These are phyloP conservation scores for Drosophila kepulauana DNA, from an alignment of 1,140 invertebrate species.

Conservation along the genomic window DNA sequence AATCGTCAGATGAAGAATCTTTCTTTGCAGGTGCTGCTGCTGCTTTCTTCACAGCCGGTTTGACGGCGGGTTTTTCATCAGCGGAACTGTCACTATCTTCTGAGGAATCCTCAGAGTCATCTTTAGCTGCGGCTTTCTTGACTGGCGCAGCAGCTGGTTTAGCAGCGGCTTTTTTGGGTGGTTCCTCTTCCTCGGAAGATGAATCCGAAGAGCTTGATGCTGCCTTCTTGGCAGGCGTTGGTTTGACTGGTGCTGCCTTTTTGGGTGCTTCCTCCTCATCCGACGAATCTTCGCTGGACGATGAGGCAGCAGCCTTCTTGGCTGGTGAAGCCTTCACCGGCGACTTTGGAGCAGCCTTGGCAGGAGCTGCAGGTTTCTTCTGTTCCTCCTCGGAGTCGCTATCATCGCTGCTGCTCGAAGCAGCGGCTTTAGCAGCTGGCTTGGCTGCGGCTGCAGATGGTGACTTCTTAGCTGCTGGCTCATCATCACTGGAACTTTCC, in stretches of 20 bases:
- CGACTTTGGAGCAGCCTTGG: slow-evolving; percentile 35
- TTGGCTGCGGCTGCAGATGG: slow-evolving; percentile 2
- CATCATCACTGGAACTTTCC: slow-evolving; percentile 73
- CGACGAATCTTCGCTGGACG: slow-evolving; percentile 63
- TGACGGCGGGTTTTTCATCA: slow-evolving; percentile 56
- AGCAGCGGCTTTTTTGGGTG: slow-evolving; percentile 41
- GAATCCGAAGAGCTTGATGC: slow-evolving; percentile 54
- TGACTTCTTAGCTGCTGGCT: slow-evolving; percentile 49
- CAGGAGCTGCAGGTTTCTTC: slow-evolving; percentile 25
- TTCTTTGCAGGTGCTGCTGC: slow-evolving; percentile 41
- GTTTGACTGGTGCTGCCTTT: slow-evolving; percentile 50
- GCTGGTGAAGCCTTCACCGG: slow-evolving; percentile 20
- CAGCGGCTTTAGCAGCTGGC: slow-evolving; percentile 32
- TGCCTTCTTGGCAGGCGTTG: slow-evolving; percentile 51
- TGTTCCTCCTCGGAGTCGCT: slow-evolving; percentile 63
- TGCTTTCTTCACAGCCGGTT: slow-evolving; percentile 56
- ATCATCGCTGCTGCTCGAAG: slow-evolving; percentile 73
- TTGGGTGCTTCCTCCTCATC: slow-evolving; percentile 50
- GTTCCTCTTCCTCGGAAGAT: slow-evolving; percentile 60
- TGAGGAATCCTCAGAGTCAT: slow-evolving; percentile 58
- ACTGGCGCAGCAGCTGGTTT: slow-evolving; percentile 10
- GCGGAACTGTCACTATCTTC: slow-evolving; percentile 61
- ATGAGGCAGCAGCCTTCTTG: slow-evolving; percentile 48
- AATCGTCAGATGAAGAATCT: slow-evolving; percentile 59
- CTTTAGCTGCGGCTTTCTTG: slow-evolving; percentile 46